Evolutionary conservation across 1,140 invertebrate species (phyloP), one percentile per base, ranked within the genome.

Genomic region (Sycobia sp.): DNA sequence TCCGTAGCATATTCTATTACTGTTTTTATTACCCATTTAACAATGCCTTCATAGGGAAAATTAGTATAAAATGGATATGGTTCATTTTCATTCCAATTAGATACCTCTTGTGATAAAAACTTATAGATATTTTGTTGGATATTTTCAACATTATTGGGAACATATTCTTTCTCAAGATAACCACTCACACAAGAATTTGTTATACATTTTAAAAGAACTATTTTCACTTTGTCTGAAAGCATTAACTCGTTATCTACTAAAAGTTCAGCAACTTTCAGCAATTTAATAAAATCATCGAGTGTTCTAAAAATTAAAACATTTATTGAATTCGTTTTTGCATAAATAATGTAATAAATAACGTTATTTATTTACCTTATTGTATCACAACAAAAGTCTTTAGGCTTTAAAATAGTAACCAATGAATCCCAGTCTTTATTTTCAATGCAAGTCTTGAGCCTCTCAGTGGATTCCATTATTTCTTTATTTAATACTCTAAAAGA

Each of bases 21-120:
- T 18, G 59, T 68, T 53, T 77, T 62, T 16, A 61, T 16, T 4
- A 62, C 53, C 75, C 73, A 77, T 36, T 66, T 56, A 16, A 66
- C 57, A 13, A 74, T 46, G 23, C 71, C 71, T 4, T 75, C 69
- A n/a, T 73, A 78, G 25, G 73, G 76, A 66, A 76, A 78, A 62
- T 67, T 34, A 47, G 51, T 67, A 10, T 65, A 23, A 8, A 55
- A 57, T 23, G 66, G 62, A 65, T 69, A 70, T 10, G 50, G 36
- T n/a, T 43, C 43, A 4, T 46, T 32, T 50, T 65, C 43, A 23
- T 56, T 55, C 54, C 46, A 62, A 36, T 50, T 38, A 9, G 43
- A 63, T 34, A 46, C 23, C 29, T 66, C 29, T 23, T 63, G 11
- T 46, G 9, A 46, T 53, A 63, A 27, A 43, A 36, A 46, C 16